phyloP scores from a whole-genome alignment of 2,113 vertebrate species.

The Axis porcinus region DNA sequence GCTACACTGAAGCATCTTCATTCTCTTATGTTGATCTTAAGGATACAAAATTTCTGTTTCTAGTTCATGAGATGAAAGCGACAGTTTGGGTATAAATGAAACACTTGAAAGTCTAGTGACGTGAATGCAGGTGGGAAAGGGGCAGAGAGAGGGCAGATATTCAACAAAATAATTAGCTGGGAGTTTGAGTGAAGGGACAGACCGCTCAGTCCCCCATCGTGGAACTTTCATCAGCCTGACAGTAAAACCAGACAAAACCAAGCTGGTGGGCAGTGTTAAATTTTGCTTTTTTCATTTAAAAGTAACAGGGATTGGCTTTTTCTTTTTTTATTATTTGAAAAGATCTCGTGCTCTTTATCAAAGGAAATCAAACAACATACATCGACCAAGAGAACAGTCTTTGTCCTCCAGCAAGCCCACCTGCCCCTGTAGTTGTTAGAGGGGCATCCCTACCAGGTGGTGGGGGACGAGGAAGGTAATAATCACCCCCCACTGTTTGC shows the following conservation, averaged over 20 bases:
- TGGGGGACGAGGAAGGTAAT: background rate
- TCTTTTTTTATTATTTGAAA: background rate
- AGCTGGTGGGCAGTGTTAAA: background rate
- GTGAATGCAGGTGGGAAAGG: fast-evolving
- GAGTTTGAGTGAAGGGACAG: too few species aligned
- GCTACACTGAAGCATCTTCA: fast-evolving
- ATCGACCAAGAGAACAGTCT: fast-evolving
- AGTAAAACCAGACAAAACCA: background rate
- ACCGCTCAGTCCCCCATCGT: fast-evolving
- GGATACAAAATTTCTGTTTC: background rate
- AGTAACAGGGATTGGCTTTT: background rate
- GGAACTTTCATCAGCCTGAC: background rate
- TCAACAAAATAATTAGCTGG: background rate
- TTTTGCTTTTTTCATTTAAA: background rate
- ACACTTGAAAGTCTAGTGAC: background rate
- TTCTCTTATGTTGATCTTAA: background rate
- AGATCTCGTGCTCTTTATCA: too few species aligned
- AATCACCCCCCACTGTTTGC: background rate
- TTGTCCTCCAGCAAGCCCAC: fast-evolving
- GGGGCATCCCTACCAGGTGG: background rate
- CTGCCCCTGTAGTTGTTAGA: background rate
- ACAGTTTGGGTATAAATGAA: background rate
- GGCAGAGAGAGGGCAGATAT: too few species aligned
- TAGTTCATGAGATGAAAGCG: background rate
- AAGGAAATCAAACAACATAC: background rate